A percentile compares a stretch with the other conserved stretches of the same genome.
Conservation (phyloP, 2,797 vertebrate genomes). For the Malurus splendens region DNA sequence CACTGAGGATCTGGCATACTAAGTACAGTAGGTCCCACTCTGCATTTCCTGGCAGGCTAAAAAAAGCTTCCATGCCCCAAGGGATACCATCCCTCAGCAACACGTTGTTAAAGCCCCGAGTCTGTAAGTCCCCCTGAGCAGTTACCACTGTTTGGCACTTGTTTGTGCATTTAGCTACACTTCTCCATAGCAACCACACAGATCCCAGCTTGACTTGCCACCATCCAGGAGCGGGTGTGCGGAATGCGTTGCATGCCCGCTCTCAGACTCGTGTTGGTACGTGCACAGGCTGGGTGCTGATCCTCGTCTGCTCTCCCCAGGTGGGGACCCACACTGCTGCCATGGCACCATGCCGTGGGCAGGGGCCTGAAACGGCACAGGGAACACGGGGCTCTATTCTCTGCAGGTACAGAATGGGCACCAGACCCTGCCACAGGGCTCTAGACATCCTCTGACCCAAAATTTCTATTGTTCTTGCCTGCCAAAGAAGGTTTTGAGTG, state of each 20-base stretch:
- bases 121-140: background rate
- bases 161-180: slow-evolving; percentile 24
- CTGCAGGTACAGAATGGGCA: background rate
- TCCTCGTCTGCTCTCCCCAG: background rate
- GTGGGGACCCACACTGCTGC: background rate
- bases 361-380: background rate
- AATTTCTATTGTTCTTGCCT: background rate
- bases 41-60: background rate
- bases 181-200: slow-evolving; percentile 35
- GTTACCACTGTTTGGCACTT: background rate
- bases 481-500: background rate
- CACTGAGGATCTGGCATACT: background rate
- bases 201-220: background rate
- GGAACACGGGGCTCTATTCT: background rate
- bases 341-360: rapidly evolving
- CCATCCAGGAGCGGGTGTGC: background rate
- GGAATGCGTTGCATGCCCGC: background rate
- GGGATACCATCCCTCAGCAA: background rate
- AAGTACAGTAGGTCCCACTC: background rate
- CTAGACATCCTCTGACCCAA: background rate
- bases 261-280: background rate
- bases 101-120: background rate
- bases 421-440: background rate
- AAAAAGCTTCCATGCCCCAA: background rate
- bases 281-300: background rate